Conservation (phyloP, 2,888 invertebrate species). For the Mellilla xanthometata region DNA sequence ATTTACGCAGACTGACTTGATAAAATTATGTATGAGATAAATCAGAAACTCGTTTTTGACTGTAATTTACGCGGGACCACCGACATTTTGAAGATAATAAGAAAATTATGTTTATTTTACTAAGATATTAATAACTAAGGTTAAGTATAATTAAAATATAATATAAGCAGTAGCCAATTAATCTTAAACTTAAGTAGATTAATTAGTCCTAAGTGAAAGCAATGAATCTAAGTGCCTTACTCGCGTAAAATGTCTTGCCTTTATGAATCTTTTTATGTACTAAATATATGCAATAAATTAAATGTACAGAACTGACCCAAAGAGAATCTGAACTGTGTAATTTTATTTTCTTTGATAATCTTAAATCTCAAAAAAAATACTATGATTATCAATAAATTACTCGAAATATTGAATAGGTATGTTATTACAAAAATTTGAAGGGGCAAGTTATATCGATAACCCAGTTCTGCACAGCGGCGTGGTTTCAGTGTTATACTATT, state of each 20-base stretch:
- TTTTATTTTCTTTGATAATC: constrained; percentile 1
- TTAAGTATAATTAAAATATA: no score
- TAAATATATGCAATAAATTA: constrained; percentile 34
- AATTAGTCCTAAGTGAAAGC: neutral
- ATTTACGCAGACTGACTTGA: constrained; percentile 24
- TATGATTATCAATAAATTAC: no score
- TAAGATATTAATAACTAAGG: no score
- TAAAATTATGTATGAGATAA: constrained; percentile 6
- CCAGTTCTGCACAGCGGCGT: no score
- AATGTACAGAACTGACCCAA: constrained; percentile 23
- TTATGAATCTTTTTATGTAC: constrained; percentile 27
- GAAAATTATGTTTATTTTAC: no score
- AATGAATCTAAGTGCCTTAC: constrained; percentile 53
- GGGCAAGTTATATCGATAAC: no score
- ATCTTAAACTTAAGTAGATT: neutral
- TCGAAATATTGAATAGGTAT: no score
- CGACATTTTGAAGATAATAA: constrained; percentile 41
- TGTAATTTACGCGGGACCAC: constrained; percentile 46
- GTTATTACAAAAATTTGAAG: no score
- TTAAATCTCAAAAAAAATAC: no score
- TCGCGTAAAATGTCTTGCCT: constrained; percentile 66
- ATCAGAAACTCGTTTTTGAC: constrained; percentile 21
- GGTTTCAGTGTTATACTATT: no score
- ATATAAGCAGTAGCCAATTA: no score
- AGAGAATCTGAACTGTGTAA: constrained; percentile 16